Evolutionary conservation across 1,140 invertebrate genomes (phyloP), one percentile per base, ranked within the genome.

Genomic region (Musca vetustissima): DNA sequence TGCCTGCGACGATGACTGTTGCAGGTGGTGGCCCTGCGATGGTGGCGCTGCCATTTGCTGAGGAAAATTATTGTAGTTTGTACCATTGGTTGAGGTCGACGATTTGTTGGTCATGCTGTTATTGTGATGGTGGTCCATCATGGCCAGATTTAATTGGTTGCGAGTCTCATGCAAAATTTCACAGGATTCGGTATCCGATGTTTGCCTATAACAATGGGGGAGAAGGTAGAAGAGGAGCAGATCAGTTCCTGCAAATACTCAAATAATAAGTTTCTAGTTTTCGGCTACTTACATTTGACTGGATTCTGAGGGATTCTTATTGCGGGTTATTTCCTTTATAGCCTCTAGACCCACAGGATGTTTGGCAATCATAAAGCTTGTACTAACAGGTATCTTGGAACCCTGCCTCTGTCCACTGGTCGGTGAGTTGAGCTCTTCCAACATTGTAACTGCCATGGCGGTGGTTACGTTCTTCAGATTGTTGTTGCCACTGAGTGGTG

Each of bases 291-390:
- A 83, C 81, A 82, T 82, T 79, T 82, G 81, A 69, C 78, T 82
- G 24, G 79, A 80, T 68, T 79, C 81, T 69, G 79, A 79, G 24
- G 76, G 76, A 68, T 82, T 81, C 69, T 81, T 83, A 69, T 83
- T 78, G 64, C 80, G 78, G 69, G 81, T 80, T 61, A 83, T 82
- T 70, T 83, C 81, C 69, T 81, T 82, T 47, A 83, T 83, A 68
- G 80, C 81, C 69, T 83, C 81, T 68, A 83, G 69, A 59, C 81
- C 81, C 17, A 83, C 81, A 8, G 81, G 81, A 64, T 83, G 80
- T 64, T 83, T 83, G 64, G 79, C 72, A 50, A 82, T 78, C 76
- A 82, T 78, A 32, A 82, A 81, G 59, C 79, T 81, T 67, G 73
- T 81, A 71, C 79, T 79, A 11, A 75, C 73, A 7, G 76, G 73